These are phyloP conservation scores for Pterocles orientalis DNA, from an alignment of 2,113 vertebrate species.

Conservation along the genomic window DNA sequence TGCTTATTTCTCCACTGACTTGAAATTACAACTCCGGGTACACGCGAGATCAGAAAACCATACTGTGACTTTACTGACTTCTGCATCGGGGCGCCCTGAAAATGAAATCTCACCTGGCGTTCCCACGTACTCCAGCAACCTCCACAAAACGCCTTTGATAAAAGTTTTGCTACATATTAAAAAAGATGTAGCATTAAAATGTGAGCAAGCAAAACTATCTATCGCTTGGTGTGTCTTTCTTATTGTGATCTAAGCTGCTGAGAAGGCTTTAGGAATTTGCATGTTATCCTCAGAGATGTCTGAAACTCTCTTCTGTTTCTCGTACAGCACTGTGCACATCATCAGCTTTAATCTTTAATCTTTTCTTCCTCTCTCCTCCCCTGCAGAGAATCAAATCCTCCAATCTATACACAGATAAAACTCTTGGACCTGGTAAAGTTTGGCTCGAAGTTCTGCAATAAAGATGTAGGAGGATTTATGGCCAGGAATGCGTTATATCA, in stretches of 20 bases:
- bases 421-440: background rate
- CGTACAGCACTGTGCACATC: background rate
- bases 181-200: background rate
- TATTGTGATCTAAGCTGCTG: conserved; percentile 48
- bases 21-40: background rate
- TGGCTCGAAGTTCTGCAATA: background rate
- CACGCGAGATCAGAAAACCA: background rate
- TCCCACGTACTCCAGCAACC: background rate
- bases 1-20: background rate
- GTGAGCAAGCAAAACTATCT: conserved; percentile 21
- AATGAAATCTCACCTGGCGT: background rate
- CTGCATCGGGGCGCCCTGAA: background rate
- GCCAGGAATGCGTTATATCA: background rate
- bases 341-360: conserved; percentile 57
- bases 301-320: conserved; percentile 35
- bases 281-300: conserved; percentile 54
- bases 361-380: conserved; percentile 18
- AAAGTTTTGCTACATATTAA: background rate
- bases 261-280: conserved; percentile 59
- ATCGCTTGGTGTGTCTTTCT: background rate
- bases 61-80: background rate
- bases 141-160: background rate
- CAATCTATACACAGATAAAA: conserved; percentile 17
- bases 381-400: background rate
- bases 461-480: background rate